phyloP scores from a whole-genome alignment of 2,888 invertebrate species.

The Drosophila stalkeri region DNA sequence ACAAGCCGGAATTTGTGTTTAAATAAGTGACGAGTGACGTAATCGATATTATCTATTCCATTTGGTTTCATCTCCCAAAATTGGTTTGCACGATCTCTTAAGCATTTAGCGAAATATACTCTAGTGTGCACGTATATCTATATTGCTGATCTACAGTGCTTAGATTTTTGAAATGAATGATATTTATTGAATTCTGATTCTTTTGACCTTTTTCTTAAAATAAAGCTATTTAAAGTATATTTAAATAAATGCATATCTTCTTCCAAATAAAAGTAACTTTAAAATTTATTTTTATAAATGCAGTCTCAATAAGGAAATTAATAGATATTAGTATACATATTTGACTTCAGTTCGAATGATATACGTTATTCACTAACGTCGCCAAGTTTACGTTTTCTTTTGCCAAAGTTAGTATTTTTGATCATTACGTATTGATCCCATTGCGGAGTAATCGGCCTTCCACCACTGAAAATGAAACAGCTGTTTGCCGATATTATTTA shows the following conservation, averaged over 20 bases:
- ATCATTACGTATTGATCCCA: background rate
- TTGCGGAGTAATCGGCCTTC: background rate
- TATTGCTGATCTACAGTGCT: background rate
- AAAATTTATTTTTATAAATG: background rate
- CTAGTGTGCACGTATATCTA: background rate
- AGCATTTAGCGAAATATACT: background rate
- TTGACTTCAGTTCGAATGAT: background rate
- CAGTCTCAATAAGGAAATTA: background rate
- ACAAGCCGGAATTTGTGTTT: background rate
- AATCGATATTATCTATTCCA: background rate
- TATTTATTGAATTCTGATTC: too few relatives aligned
- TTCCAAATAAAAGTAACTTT: too few relatives aligned
- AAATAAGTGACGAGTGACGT: background rate
- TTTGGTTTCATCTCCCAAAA: background rate
- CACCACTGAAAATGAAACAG: slow-evolving; percentile 1
- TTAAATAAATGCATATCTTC: too few relatives aligned
- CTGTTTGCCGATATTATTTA: background rate
- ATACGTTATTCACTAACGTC: background rate
- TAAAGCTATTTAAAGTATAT: too few relatives aligned
- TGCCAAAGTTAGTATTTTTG: slow-evolving; percentile 2
- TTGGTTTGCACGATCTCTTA: background rate
- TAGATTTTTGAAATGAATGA: too few relatives aligned
- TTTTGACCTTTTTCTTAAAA: too few relatives aligned
- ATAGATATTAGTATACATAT: background rate
- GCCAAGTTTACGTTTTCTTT: background rate